Evolutionary conservation across 1,140 invertebrate species (phyloP).

Genomic region (Holotrichia oblita): DNA sequence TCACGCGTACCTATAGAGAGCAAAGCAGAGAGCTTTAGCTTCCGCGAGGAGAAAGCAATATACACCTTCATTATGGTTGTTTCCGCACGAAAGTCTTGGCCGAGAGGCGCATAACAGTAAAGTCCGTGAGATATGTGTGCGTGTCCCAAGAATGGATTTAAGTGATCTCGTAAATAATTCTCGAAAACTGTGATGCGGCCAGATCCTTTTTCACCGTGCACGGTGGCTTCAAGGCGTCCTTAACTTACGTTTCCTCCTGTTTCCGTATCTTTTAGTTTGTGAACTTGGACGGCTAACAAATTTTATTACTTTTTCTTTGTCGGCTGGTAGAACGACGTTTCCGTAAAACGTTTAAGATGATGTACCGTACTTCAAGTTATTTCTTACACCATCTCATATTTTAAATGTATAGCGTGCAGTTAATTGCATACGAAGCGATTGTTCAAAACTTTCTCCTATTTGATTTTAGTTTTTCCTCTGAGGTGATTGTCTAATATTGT

Average conservation of each 20-base stretch:
- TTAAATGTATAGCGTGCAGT: too few species aligned
- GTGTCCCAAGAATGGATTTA: constrained; percentile 30
- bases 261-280: constrained; percentile 21
- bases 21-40: background rate
- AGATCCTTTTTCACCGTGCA: background rate
- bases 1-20: constrained; percentile 17
- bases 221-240: constrained; percentile 17
- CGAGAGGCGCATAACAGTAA: constrained; percentile 26
- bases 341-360: constrained; percentile 10
- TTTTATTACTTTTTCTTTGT: constrained; percentile 17
- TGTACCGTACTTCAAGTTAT: background rate
- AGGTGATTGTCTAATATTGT: too few species aligned
- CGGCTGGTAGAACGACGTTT: background rate
- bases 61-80: constrained; percentile 34
- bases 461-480: too few species aligned
- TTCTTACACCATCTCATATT: background rate
- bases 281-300: constrained; percentile 10
- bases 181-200: constrained; percentile 9
- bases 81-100: constrained; percentile 27
- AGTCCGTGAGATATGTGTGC: constrained; percentile 29
- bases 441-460: too few species aligned
- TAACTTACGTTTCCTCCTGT: constrained; percentile 6
- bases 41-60: constrained; percentile 30
- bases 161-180: constrained; percentile 33
- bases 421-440: too few species aligned